Base-by-base conservation (phyloP, 2,113 vertebrate genomes). In the Conger conger region DNA sequence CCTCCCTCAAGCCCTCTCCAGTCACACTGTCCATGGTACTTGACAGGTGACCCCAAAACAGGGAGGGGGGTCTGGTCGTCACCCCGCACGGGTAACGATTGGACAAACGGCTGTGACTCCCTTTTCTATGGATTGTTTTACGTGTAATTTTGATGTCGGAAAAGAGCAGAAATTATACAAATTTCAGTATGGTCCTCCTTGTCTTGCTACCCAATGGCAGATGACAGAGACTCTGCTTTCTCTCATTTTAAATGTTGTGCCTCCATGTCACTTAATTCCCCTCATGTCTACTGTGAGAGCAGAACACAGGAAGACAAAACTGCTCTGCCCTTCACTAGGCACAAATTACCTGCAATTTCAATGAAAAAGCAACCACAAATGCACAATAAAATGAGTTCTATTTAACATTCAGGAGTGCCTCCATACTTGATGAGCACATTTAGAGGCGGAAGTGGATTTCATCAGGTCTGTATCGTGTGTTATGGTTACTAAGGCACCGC, bases 41-140 rank as follows among this genome's bases (percentile, higher is more conserved):
- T 77, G 18, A 83, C 40, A 54, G n/a, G 36, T 42, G 78, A 73
- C 38, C 38, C 40, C 63, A 18, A 35, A 60, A 23, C 5, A 8
- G 57, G 23, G 18, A 11, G 18, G 57, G 20, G 20, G 57, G 57
- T 3, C 18, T 20, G 11, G 18, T 63, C 57, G 20, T 27, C 23
- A 6, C 20, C 57, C 57, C 57, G 5, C 20, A 5, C 20, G 57
- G 57, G 57, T 63, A 18, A 63, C 23, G 20, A 50, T 50, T 50
- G 11, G 45, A 1, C 45, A 50, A 15, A 73, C 60, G 23, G 60
- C 60, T 13, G 68, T n/a, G 15, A n/a, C 60, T 81, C 36, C 83
- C 82, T 86, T 86, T 78, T 82, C 30, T 33, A 38, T 79, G 63
- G 68, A 83, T 83, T 83, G 17, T 38, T 87, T 33, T 83, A 16